Conservation (phyloP, 2,113 vertebrate genomes). For the Chrysochloris asiatica region DNA sequence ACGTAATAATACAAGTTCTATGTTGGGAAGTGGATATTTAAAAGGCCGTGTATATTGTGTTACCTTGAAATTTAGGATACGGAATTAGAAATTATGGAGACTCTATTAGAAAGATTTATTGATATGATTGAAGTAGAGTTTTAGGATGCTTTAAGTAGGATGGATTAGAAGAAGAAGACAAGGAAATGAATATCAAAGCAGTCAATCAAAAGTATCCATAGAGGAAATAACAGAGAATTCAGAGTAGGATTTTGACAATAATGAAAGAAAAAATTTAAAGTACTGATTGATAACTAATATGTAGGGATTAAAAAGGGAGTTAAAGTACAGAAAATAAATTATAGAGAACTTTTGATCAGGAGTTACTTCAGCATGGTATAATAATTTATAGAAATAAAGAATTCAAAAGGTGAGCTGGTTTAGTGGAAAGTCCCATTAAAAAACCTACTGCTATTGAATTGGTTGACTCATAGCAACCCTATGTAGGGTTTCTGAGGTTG, state of each 20-base stretch:
- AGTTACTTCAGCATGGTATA: background rate
- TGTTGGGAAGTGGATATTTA: background rate
- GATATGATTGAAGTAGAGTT: background rate
- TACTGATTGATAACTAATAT: background rate
- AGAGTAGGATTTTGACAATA: background rate
- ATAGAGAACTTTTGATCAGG: background rate
- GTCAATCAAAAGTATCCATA: slow-evolving; percentile 15
- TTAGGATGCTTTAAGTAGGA: background rate
- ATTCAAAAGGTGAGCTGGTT: background rate
- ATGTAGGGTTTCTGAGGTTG: no score
- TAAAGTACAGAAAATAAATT: background rate
- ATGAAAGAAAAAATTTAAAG: background rate
- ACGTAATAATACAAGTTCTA: background rate
- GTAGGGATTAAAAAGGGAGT: background rate
- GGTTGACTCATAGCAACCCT: no score
- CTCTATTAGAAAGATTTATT: background rate
- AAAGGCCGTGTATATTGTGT: background rate
- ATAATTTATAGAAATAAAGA: background rate
- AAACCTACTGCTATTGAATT: no score
- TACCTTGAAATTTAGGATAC: background rate
- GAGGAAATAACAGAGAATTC: background rate
- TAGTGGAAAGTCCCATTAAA: background rate
- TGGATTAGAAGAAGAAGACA: background rate
- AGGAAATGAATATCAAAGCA: background rate
- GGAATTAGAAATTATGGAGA: background rate